Percentiles rank a stretch among this genome's conserved stretches.
These are phyloP conservation scores for Gopherus flavomarginatus DNA, from an alignment of 2,113 vertebrate genomes.

Conservation along the genomic window DNA sequence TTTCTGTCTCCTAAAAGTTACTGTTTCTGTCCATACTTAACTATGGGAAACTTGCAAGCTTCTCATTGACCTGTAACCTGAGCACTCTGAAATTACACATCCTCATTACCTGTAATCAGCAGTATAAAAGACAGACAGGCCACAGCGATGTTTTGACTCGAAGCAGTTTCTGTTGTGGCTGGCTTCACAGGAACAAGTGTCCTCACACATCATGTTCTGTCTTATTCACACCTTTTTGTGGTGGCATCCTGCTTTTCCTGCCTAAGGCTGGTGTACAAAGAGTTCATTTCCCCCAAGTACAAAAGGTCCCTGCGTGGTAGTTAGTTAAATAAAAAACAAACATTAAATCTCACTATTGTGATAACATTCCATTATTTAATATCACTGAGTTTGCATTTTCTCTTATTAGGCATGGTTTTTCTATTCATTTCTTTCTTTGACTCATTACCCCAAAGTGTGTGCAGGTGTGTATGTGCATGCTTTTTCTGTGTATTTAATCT, in stretches of 20 bases:
- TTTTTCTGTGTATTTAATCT: background rate
- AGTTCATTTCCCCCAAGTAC: background rate
- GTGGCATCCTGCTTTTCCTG: background rate
- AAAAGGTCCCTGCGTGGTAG: background rate
- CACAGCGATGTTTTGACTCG: background rate
- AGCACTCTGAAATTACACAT: background rate
- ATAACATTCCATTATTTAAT: constrained; percentile 7
- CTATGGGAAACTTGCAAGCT: background rate
- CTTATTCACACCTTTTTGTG: background rate
- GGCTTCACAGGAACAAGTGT: background rate
- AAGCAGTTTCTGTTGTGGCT: background rate
- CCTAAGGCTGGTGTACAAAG: background rate
- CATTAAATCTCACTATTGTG: background rate
- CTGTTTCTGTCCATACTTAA: background rate
- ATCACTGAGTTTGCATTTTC: constrained; percentile 27
- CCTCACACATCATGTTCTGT: background rate
- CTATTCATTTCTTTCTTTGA: constrained; percentile 35
- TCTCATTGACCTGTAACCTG: background rate
- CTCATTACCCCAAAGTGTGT: constrained; percentile 12
- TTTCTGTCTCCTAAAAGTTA: background rate
- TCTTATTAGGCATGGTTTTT: constrained; percentile 30
- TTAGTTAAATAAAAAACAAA: background rate
- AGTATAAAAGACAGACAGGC: background rate
- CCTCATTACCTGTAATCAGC: background rate
- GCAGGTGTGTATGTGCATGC: background rate